Percentiles rank a stretch among this genome's conserved stretches.
Conservation (phyloP, 2,113 vertebrate species). For the Larimichthys polyactis region DNA sequence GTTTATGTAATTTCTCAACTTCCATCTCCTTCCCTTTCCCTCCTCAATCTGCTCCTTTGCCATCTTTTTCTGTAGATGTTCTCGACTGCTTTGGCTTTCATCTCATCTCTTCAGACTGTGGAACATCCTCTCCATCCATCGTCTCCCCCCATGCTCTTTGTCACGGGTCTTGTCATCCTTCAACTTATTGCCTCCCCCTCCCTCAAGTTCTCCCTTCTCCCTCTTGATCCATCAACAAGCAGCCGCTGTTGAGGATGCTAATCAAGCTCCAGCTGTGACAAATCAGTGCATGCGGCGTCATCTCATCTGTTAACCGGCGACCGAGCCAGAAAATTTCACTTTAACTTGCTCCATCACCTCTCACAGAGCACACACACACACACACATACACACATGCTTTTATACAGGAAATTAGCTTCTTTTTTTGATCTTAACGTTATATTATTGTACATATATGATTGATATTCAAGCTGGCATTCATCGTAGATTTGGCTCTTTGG, state of each 20-base stretch:
- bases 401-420: neutral
- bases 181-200: neutral
- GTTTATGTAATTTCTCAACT: neutral
- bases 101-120: neutral
- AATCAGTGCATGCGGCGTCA: conserved; percentile 41
- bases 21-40: neutral
- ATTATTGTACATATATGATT: neutral
- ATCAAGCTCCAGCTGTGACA: conserved; percentile 67
- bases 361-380: neutral
- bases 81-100: neutral
- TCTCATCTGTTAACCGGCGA: conserved; percentile 44
- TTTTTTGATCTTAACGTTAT: neutral
- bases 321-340: conserved; percentile 14
- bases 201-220: neutral
- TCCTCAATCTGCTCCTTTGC: neutral
- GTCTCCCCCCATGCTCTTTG: conserved; percentile 28
- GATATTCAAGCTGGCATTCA: conserved; percentile 8
- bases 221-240: conserved; percentile 37
- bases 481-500: conserved; percentile 1
- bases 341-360: conserved; percentile 19
- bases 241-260: conserved; percentile 37
- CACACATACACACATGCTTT: neutral
- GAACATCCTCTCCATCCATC: conserved; percentile 45
- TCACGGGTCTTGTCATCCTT: conserved; percentile 20
- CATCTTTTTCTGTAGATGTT: neutral